Conservation (phyloP, 1,140 invertebrate genomes). For the Riptortus pedestris region DNA sequence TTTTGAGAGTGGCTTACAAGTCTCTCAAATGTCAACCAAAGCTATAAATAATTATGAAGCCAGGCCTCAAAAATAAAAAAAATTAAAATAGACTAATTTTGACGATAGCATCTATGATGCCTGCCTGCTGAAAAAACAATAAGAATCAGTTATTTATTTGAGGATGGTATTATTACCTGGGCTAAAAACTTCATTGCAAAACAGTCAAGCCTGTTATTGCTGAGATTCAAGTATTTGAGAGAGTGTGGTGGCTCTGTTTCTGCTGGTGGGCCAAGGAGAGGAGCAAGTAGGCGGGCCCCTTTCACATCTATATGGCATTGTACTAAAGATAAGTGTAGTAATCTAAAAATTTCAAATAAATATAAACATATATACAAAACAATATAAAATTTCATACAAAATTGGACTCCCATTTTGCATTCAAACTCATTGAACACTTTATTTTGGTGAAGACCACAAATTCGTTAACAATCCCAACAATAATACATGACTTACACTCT, state of each 20-base stretch:
- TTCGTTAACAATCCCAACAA: too few species aligned
- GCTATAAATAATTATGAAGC: too few species aligned
- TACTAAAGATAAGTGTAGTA: neutral
- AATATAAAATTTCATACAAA: neutral
- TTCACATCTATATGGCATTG: neutral
- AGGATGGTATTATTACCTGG: slow-evolving; percentile 10
- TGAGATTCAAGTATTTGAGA: neutral
- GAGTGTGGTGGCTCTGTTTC: neutral
- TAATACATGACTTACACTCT: neutral
- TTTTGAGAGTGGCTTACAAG: too few species aligned
- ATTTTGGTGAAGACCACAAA: too few species aligned
- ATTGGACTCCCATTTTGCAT: neutral
- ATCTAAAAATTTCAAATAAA: neutral
- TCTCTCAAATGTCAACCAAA: too few species aligned
- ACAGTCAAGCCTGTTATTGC: neutral
- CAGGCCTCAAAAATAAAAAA: too few species aligned
- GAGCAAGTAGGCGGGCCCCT: neutral
- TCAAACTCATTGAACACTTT: too few species aligned
- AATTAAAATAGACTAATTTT: too few species aligned
- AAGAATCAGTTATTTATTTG: too few species aligned
- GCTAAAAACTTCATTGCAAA: neutral
- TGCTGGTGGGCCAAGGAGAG: neutral
- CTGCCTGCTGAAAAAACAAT: too few species aligned
- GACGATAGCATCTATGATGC: too few species aligned
- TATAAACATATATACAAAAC: neutral